Evolutionary conservation across 1,140 invertebrate genomes (phyloP), one percentile per base, ranked within the genome.

Genomic region (Drosophila kanapiae): DNA sequence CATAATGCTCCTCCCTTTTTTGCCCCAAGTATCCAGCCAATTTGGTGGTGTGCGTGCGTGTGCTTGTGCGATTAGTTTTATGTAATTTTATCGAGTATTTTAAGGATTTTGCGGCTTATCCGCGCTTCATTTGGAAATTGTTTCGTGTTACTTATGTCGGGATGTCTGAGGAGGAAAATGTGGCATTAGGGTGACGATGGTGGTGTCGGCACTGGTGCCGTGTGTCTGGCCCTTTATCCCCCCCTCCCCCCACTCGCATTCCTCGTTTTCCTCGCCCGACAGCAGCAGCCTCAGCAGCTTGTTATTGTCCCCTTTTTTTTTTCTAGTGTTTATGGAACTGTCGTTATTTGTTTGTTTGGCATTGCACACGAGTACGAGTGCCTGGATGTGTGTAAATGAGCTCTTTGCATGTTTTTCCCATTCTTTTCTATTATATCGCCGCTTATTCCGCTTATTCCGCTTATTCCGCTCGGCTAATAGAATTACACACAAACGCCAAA

Each of bases 81-180:
- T 91, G 90, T 91, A 91, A 91, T 91, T 91, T 91, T 91, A 91
- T 91, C 90, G 91, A 91, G 90, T 90, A 91, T 91, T 91, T 91
- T 91, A 91, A 85, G 88, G 90, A 88, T 91, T 90, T 91, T 91
- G 88, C 76, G 79, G 80, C 85, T 91, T 90, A 90, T 91, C 91
- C 86, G 85, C 85, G 85, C 82, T 91, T 90, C 80, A 91, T 91
- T 91, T 91, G 81, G 76, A 85, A 85, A 91, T 88, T 90, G 82
- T 88, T 91, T 91, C 82, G 82, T 91, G 80, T 87, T 91, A 82
- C 85, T 88, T 88, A 81, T 79, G 81, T 81, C 72, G 78, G 65
- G 68, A 71, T 71, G 68, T 71, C 64, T 33, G 45, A 76, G 57
- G 59, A 78, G 67, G 53, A 67, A 45, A 54, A 43, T 31, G 74